Conservation (phyloP, 2,797 vertebrate genomes). For the Dicrostonyx torquatus region DNA sequence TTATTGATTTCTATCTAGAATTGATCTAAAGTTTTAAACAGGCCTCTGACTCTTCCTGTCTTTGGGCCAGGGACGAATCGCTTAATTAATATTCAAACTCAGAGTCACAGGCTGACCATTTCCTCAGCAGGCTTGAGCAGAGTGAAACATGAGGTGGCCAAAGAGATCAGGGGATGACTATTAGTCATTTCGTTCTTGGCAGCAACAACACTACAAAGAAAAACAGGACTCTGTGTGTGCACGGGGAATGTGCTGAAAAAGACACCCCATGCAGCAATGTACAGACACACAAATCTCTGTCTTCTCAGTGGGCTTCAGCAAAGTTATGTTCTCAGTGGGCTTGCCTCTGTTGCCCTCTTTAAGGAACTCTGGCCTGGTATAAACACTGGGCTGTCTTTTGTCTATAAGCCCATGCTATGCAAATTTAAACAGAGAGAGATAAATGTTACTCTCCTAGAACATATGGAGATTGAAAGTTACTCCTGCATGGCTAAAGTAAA, state of each 20-base stretch:
- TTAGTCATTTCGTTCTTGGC: conserved; percentile 9
- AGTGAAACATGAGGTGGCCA: neutral
- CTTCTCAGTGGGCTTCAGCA: neutral
- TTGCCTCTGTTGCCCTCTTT: neutral
- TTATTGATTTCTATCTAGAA: conserved; percentile 34
- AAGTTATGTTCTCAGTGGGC: neutral
- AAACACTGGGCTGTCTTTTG: neutral
- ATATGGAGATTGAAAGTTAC: neutral
- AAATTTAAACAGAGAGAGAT: neutral
- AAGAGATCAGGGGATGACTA: neutral
- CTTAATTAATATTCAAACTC: conserved; percentile 52
- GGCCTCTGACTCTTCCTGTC: neutral
- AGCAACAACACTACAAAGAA: neutral
- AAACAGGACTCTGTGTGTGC: neutral
- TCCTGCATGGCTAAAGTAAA: neutral
- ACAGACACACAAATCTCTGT: neutral
- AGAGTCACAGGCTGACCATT: neutral
- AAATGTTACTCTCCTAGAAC: neutral
- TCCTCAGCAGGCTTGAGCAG: neutral
- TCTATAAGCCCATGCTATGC: neutral
- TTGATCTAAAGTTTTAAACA: conserved; percentile 46
- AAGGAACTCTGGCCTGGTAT: neutral
- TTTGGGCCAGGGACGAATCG: neutral
- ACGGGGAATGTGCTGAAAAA: neutral
- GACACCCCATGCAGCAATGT: neutral